Base-by-base conservation (phyloP, 2,113 vertebrate species). In the Falco punctatus region DNA sequence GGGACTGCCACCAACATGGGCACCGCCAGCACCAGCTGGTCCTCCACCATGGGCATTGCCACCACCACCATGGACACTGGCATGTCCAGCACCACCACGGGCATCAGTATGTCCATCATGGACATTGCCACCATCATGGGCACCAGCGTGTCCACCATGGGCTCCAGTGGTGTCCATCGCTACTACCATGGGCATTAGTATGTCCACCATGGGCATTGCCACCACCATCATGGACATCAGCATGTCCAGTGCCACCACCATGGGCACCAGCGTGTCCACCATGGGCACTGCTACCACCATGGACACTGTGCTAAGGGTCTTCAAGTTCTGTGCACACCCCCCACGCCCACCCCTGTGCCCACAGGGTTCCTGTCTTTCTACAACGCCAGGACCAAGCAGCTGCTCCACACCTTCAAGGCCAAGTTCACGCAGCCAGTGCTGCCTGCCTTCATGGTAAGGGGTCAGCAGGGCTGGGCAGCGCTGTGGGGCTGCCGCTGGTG, bases 311-410 rank as follows among this genome's bases (percentile, higher is more conserved):
- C 17, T 3, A 7, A 15, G 21, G 14, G 5, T 26, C 23, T 59
- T n/a, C 59, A 30, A 42, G 1, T 65, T 46, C 58, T 8, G 10
- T 86, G 67, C 51, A 44, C 73, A 38, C n/a, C 19, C 8, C 24
- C 4, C 0, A 8, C 4, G 10, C 71, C 6, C 30, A 16, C 13
- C 4, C 66, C 10, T 46, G 17, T 85, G 28, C 54, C 90, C 35
- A 1, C 97, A 99, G 99, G 99, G 30, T 96, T 98, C 32, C 96
- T 99, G 89, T 99, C 99, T n/a, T 99, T 99, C 98, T 99, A 99
- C 98, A 99, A 99, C 0, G 98, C 98, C 94, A 98, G 98, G 75
- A 99, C 98, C 52, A 99, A 99, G 97, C 98, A 99, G 96, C 97
- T 99, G 91, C 98, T 99, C 75, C 99, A 99, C 97, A 98, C 99